Evolutionary conservation across 2,113 vertebrate genomes (phyloP), one percentile per base, ranked within the genome.

Genomic region (Channa maculata): DNA sequence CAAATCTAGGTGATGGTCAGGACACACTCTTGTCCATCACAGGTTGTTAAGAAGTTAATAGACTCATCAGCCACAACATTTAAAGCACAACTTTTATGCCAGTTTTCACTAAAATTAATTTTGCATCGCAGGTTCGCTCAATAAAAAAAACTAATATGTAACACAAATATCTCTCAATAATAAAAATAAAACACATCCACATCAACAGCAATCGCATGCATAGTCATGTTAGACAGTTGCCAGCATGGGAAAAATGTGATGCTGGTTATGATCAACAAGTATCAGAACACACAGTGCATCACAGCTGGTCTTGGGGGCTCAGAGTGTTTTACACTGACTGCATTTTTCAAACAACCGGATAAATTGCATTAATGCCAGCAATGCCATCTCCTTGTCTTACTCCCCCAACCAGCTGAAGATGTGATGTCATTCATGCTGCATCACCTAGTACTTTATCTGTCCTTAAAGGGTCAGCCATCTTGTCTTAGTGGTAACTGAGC

Each of bases 381-480:
- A 46, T 9, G 39, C 14, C 52, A 59, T 75, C 62, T 55, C 6
- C 39, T 41, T 41, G 4, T 7, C 4, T 7, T 5, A 7, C 39
- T 41, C 46, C 55, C 52, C 51, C 49, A 70, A 77, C 79, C 57
- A 52, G 53, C n/a, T 45, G 59, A 78, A 74, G 67, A 53, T 39
- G 54, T 65, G 77, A 80, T 75, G 71, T 65, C 72, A 63, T 83
- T 80, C 62, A 55, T 11, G 41, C 60, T 5, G 66, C 58, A 46
- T 44, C 67, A 6, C 78, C 15, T 71, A 83, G 62, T 73, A 66
- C 69, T 71, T 79, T 68, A 86, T 79, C 75, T 82, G 77, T 83
- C 88, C 80, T 81, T 11, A 71, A 64, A 86, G 88, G 83, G 65
- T 85, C 77, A 65, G 81, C 82, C 86, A 80, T 85, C 81, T 84